phyloP scores from a whole-genome alignment of 23 tunicate species.

The Trididemnum nubilum region DNA sequence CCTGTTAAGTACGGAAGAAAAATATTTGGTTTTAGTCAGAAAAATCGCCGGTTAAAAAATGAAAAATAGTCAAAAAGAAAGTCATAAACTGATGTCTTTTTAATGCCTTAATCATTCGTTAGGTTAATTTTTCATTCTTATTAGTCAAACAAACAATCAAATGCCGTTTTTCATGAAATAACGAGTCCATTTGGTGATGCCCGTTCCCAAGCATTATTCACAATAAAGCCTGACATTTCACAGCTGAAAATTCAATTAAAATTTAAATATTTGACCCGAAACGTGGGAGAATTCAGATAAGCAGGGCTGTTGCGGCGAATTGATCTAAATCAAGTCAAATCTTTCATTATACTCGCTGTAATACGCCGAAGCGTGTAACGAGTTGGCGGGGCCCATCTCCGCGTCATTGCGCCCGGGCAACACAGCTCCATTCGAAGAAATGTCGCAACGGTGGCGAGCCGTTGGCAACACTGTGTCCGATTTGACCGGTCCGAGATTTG shows the following conservation, averaged over 20 bases:
- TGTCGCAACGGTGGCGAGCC: no score
- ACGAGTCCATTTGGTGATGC: no score
- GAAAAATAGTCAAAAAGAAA: background rate
- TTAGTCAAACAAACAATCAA: background rate
- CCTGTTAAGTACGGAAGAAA: background rate
- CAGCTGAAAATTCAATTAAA: background rate
- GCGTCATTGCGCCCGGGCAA: no score
- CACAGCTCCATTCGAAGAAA: no score
- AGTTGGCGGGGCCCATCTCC: no score
- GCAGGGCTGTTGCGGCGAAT: no score
- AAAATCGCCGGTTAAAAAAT: background rate
- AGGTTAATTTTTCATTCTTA: background rate
- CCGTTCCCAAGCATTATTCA: background rate
- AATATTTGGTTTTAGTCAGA: constrained; percentile 9
- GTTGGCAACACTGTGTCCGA: no score
- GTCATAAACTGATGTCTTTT: background rate
- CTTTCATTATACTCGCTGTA: no score
- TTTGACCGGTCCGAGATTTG: no score
- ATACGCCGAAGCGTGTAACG: no score
- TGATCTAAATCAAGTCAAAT: no score
- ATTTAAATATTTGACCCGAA: background rate
- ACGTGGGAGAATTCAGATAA: no score
- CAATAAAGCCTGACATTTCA: background rate
- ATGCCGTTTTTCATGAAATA: background rate
- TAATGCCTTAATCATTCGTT: background rate